Evolutionary conservation across 2,888 invertebrate species (phyloP).

Genomic region (Macropis europaea): DNA sequence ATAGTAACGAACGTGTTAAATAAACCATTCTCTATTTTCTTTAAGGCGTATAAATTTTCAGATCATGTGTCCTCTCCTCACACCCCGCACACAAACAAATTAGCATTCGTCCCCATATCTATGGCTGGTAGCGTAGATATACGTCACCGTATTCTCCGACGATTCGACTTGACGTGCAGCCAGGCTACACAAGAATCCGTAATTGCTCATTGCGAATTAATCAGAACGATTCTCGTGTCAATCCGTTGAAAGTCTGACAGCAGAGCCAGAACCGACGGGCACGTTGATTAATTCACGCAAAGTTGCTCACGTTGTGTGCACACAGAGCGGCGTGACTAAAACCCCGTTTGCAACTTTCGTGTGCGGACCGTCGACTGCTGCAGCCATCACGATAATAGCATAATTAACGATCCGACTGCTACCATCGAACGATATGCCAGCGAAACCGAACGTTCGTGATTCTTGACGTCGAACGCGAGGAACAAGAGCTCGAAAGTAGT

Average conservation of each 20-base stretch:
- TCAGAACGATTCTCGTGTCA: conserved; percentile 44
- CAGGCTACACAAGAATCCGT: conserved; percentile 4
- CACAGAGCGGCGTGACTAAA: background rate
- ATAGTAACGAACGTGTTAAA: no score
- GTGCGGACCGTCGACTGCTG: conserved; percentile 5
- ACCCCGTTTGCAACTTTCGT: conserved; percentile 24
- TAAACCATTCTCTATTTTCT: background rate
- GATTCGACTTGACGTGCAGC: conserved; percentile 7
- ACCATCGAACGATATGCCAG: background rate
- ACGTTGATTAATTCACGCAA: conserved; percentile 49
- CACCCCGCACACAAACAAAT: no score
- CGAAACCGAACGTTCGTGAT: background rate
- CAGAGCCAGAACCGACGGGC: conserved; percentile 13
- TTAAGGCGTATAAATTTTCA: no score
- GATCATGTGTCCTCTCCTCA: no score
- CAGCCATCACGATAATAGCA: background rate
- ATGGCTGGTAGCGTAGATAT: background rate
- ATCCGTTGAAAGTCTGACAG: conserved; percentile 31
- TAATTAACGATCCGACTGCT: background rate
- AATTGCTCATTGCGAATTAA: conserved; percentile 39
- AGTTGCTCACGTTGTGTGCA: conserved; percentile 20
- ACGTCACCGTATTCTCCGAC: background rate
- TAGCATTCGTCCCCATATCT: no score
- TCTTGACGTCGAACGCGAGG: no score
- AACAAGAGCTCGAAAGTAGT: no score